These are phyloP conservation scores for Corynorhinus townsendii DNA, from an alignment of 2,113 vertebrate species.

Conservation along the genomic window DNA sequence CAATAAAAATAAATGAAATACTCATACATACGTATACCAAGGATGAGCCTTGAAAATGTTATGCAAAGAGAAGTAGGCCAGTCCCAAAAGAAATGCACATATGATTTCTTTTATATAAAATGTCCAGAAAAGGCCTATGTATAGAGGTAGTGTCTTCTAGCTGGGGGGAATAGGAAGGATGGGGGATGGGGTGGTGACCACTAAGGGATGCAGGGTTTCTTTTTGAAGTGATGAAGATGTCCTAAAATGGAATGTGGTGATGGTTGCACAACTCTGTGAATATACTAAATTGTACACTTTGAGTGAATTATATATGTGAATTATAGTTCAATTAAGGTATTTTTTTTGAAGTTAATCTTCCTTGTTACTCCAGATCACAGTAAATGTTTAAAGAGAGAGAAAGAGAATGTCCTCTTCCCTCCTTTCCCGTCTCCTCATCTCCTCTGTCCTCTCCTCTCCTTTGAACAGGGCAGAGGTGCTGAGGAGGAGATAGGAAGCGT, in stretches of 20 bases:
- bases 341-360: not conserved
- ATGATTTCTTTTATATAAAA: not conserved
- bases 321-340: not conserved
- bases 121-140: not conserved
- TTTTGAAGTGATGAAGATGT: not conserved
- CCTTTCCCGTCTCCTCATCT: not conserved
- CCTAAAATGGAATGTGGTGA: not conserved
- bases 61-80: not conserved
- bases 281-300: not conserved
- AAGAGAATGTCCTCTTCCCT: not conserved
- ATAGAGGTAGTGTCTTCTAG: not conserved
- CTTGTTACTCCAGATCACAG: not conserved
- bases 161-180: not conserved
- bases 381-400: not conserved
- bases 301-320: not conserved
- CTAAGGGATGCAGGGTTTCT: not conserved
- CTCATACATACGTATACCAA: not conserved
- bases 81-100: not conserved
- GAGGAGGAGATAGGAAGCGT: not conserved
- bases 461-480: not conserved
- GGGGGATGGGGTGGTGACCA: not conserved
- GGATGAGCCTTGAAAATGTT: not conserved
- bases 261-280: not conserved
- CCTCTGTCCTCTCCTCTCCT: not conserved
- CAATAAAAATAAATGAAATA: not conserved